Percentiles rank a stretch among this genome's conserved stretches.
Conservation (phyloP, 2,888 invertebrate genomes). For the Flexamia atlantica region DNA sequence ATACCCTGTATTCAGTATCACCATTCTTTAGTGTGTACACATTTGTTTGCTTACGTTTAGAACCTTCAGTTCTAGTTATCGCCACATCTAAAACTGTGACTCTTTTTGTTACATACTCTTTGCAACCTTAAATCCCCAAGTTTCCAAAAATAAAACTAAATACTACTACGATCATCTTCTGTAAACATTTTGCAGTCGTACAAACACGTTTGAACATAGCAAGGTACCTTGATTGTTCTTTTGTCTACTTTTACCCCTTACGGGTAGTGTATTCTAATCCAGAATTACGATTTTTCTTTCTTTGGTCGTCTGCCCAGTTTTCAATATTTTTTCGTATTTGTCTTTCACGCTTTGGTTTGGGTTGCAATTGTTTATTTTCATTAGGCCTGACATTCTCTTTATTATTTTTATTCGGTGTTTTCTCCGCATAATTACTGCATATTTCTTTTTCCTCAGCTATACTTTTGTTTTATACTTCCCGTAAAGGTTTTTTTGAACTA, state of each 20-base stretch:
- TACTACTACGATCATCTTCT: background rate
- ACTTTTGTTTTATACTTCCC: too few species aligned
- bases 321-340: background rate
- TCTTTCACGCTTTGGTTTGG: background rate
- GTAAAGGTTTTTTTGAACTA: too few species aligned
- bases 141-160: background rate
- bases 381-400: conserved; percentile 6
- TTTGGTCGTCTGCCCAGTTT: background rate
- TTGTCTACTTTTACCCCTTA: background rate
- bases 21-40: background rate
- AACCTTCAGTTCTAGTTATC: background rate
- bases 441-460: too few species aligned
- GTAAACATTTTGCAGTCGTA: background rate
- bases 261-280: background rate
- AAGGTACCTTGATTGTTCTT: background rate
- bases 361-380: background rate
- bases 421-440: too few species aligned
- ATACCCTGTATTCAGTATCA: conserved; percentile 3
- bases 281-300: background rate
- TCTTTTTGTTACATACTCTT: background rate
- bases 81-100: background rate
- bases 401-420: background rate
- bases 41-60: conserved; percentile 5
- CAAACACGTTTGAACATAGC: background rate
- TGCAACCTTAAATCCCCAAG: conserved; percentile 3